These are phyloP conservation scores for Poeciliopsis presidionis DNA, from an alignment of 2,797 vertebrate species.

Conservation along the genomic window DNA sequence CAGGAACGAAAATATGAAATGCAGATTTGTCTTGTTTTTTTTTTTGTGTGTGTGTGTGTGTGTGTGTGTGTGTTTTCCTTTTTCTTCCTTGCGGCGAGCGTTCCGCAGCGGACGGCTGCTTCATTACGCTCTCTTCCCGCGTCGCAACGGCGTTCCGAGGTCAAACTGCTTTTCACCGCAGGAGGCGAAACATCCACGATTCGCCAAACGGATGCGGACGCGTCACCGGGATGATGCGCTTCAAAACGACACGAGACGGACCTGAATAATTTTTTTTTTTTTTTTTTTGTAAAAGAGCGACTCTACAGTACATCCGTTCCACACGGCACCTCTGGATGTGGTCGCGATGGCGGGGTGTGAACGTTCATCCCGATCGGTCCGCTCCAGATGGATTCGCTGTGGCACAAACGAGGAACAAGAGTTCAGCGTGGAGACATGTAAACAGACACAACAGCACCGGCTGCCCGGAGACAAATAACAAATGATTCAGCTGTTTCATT, in stretches of 20 bases:
- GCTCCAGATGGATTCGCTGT: slow-evolving; percentile 58
- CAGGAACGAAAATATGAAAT: slow-evolving; percentile 66
- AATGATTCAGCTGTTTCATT: slow-evolving; percentile 53
- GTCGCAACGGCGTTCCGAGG: slow-evolving; percentile 46
- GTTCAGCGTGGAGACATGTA: slow-evolving; percentile 70
- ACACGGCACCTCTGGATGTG: slow-evolving; percentile 72
- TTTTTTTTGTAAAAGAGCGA: slow-evolving; percentile 30
- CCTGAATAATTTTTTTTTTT: slow-evolving; percentile 29
- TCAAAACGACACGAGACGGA: slow-evolving; percentile 43
- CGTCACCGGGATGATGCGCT: slow-evolving; percentile 26
- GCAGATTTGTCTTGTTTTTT: slow-evolving; percentile 59
- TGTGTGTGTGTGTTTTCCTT: slow-evolving; percentile 21
- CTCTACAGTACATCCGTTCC: slow-evolving; percentile 74
- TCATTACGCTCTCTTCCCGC: slow-evolving; percentile 66
- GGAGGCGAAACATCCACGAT: slow-evolving; percentile 59
- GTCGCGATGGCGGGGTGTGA: slow-evolving; percentile 49
- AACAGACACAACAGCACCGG: slow-evolving; percentile 68
- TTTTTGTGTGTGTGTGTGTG: too few species aligned
- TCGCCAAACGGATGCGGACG: slow-evolving; percentile 53
- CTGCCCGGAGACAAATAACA: slow-evolving; percentile 63
- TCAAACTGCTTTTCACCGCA: slow-evolving; percentile 46
- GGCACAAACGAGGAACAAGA: slow-evolving; percentile 61
- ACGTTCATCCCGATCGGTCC: slow-evolving; percentile 50
- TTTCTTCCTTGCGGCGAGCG: slow-evolving; percentile 63
- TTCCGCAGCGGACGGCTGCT: slow-evolving; percentile 72